Conservation (phyloP, 1,140 invertebrate genomes). For the Helicoverpa armigera region DNA sequence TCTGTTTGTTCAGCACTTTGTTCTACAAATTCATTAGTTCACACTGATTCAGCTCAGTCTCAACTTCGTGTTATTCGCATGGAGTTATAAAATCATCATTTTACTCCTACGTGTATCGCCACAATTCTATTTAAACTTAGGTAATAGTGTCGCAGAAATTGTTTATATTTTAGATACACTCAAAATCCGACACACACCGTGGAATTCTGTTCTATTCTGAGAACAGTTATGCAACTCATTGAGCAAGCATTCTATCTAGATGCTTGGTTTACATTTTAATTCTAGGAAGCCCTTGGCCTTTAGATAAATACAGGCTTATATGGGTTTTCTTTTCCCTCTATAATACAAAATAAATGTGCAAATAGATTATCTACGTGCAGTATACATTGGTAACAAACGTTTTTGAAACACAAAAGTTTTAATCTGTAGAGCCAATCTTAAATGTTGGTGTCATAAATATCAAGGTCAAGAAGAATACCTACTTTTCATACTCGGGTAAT, state of each 20-base stretch:
- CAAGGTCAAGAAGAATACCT: slow-evolving; percentile 61
- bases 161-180: slow-evolving; percentile 10
- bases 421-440: slow-evolving; percentile 55
- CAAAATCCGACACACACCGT: slow-evolving; percentile 8
- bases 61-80: not conserved
- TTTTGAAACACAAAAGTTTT: slow-evolving; percentile 44
- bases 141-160: not conserved
- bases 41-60: slow-evolving; percentile 33
- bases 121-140: slow-evolving; percentile 18
- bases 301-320: not conserved
- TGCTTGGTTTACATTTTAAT: slow-evolving; percentile 25
- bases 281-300: not conserved
- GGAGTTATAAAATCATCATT: not conserved
- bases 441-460: slow-evolving; percentile 65
- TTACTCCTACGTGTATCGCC: not conserved
- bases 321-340: not conserved
- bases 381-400: not conserved
- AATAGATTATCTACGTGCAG: not conserved
- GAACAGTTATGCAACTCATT: slow-evolving; percentile 33
- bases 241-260: slow-evolving; percentile 13
- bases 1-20: slow-evolving; percentile 62
- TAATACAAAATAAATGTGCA: not conserved
- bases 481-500: slow-evolving; percentile 53
- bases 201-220: slow-evolving; percentile 17
- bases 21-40: slow-evolving; percentile 59